Base-by-base conservation (phyloP, 2,888 invertebrate genomes). In the Phaedon cochleariae region DNA sequence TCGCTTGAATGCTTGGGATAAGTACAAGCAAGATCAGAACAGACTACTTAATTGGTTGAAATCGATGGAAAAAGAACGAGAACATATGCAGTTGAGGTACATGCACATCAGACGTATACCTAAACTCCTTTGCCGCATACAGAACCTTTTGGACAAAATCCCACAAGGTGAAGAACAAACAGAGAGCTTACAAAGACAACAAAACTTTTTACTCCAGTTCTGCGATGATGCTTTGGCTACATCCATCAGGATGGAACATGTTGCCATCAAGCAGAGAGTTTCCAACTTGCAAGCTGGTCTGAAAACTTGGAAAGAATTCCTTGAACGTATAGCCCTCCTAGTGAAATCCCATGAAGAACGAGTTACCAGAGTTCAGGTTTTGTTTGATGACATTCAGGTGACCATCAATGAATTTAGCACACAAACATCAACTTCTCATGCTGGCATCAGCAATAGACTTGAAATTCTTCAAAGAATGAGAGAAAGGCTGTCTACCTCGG, bases 221-320 rank as follows among this genome's bases (percentile, higher is more conserved):
- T 92, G 92, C 69, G 94, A 94, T 73, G 92, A 92, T 72, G 89
- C 91, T 0, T 85, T 94, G 58, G 90, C 91, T 2, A 89, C 92
- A 0, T 92, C 94, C 0, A 90, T 94, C 15, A 87, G 92, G 66
- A 92, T 93, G 89, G 94, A 95, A 80, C 91, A 92, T 77, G 90
- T 90, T 0, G 92, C 94, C 1, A 89, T 91, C 31, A 86, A 87
- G 1, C 92, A 94, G 79, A 85, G 94, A 62, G 89, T 94, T n/a
- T 89, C 89, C 49, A 95, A 94, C 79, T 82, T 94, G 15, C 89
- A 90, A 70, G 94, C 95, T 7, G 92, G 92, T 53, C 84, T 95
- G 6, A 90, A 92, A 74, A 94, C 94, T 0, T 95, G 95, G 95
- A 86, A 87, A 67, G 90, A 90, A 75, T 94, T 93, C 82, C 83